Base-by-base conservation (phyloP, 2,888 invertebrate genomes). In the Disparrhopalites patrizii region DNA sequence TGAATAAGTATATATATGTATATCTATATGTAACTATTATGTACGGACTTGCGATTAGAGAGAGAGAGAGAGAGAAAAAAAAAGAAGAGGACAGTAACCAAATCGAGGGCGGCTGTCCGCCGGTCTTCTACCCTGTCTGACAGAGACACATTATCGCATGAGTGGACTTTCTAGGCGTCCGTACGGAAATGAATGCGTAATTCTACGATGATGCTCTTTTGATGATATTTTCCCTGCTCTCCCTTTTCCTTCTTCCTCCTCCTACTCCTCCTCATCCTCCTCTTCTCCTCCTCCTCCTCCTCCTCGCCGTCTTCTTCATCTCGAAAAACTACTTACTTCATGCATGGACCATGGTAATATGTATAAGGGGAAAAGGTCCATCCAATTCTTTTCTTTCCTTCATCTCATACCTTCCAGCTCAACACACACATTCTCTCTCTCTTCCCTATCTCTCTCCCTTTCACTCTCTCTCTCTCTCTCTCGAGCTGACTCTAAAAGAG, bases 111-210 rank as follows among this genome's bases (percentile, higher is more conserved):
- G 54, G 54, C 57, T 57, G 57, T 57, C 40, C 40, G 57, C 57
- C 57, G 57, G 57, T 57, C 57, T 40, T 57, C 38, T 36, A 36
- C 61, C 51, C 61, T n/a, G 64, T 61, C 56, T 70, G 73, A 73
- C 73, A 73, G 70, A 70, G 73, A 73, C 73, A 73, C 73, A 73
- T 73, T 73, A 73, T 73, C 70, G 62, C 55, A 47, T 56, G 56
- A 63, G 58, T 60, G 43, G 57, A 54, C 67, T 64, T 67, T 62
- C 65, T 33, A 66, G 68, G 68, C 71, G 68, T 69, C 68, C 67
- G 58, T 54, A 63, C 65, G 66, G 70, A 71, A 71, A 68, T 67
- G 70, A 71, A 71, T 71, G 68, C 65, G 70, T 70, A 70, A 70
- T 72, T 72, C 68, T 43, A 61, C 61, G 62, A 67, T 55, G 61